A percentile compares a stretch with the other conserved stretches of the same genome.
Conservation (phyloP, 2,797 vertebrate genomes). For the Botia kubotai region DNA sequence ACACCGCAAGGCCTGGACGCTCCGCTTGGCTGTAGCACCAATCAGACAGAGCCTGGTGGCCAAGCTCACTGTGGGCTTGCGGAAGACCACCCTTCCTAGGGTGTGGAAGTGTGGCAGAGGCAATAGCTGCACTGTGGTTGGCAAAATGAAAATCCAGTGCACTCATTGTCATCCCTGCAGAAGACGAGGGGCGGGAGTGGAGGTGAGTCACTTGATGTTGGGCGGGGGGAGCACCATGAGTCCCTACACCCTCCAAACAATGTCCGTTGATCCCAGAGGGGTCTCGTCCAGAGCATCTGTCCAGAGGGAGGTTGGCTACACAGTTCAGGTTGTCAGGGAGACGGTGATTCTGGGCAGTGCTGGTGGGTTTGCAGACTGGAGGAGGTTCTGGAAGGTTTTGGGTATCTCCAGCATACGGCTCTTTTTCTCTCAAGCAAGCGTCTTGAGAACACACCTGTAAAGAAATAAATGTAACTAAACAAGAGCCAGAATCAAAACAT, state of each 20-base stretch:
- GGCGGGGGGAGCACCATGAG: conserved; percentile 14
- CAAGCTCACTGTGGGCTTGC: conserved; percentile 74
- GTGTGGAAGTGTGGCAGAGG: conserved; percentile 71
- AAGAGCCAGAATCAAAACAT: neutral
- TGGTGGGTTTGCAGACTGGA: conserved; percentile 77
- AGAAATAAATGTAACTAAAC: conserved; percentile 9
- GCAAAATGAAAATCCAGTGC: conserved; percentile 79
- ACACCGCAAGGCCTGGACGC: conserved; percentile 73
- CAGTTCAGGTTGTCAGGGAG: conserved; percentile 77
- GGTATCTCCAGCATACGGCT: conserved; percentile 83
- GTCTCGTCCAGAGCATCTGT: conserved; percentile 63
- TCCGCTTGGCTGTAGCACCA: conserved; percentile 88
- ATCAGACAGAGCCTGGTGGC: conserved; percentile 88
- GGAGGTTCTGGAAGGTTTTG: conserved; percentile 86
- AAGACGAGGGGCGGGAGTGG: conserved; percentile 66
- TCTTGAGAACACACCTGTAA: conserved; percentile 91
- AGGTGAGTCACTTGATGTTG: conserved; percentile 44
- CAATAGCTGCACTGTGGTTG: conserved; percentile 81
- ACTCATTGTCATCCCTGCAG: conserved; percentile 57
- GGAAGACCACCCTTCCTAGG: conserved; percentile 61
- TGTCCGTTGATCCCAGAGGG: conserved; percentile 55
- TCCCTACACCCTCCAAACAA: conserved; percentile 63
- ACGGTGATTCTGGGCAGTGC: conserved; percentile 60
- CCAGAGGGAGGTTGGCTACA: conserved; percentile 65
- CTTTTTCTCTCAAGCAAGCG: conserved; percentile 89